phyloP scores from a whole-genome alignment of 1,140 invertebrate genomes.

The Nasonia vitripennis region DNA sequence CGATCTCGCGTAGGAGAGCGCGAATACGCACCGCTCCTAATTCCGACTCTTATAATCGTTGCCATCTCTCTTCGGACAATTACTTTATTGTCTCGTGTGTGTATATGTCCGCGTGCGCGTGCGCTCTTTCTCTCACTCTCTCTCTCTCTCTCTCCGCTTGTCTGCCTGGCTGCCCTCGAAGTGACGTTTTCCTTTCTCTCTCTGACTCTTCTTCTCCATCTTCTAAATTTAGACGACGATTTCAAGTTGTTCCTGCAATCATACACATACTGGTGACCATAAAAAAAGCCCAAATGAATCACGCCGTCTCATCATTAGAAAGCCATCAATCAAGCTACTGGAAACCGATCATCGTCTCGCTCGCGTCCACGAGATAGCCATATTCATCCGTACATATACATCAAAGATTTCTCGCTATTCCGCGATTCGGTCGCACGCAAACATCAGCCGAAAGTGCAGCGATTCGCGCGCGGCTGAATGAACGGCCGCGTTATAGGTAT shows the following conservation, averaged over 20 bases:
- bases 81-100: conserved; percentile 38
- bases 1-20: conserved; percentile 27
- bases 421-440: conserved; percentile 15
- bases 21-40: conserved; percentile 44
- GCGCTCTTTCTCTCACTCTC: background rate
- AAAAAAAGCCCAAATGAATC: background rate
- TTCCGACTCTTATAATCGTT: conserved; percentile 44
- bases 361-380: background rate
- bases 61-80: conserved; percentile 39
- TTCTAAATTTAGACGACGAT: conserved; percentile 23
- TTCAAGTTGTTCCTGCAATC: background rate
- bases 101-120: background rate
- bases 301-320: background rate
- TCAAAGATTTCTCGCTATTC: background rate
- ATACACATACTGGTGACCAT: background rate
- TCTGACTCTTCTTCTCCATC: background rate
- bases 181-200: conserved; percentile 13
- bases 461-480: background rate
- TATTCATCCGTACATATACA: background rate
- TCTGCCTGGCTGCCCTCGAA: background rate
- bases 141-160: background rate
- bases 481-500: background rate
- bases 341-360: background rate
- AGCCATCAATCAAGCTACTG: background rate
- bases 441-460: background rate